phyloP scores from a whole-genome alignment of 2,797 vertebrate genomes.

The Sarcophilus harrisii region DNA sequence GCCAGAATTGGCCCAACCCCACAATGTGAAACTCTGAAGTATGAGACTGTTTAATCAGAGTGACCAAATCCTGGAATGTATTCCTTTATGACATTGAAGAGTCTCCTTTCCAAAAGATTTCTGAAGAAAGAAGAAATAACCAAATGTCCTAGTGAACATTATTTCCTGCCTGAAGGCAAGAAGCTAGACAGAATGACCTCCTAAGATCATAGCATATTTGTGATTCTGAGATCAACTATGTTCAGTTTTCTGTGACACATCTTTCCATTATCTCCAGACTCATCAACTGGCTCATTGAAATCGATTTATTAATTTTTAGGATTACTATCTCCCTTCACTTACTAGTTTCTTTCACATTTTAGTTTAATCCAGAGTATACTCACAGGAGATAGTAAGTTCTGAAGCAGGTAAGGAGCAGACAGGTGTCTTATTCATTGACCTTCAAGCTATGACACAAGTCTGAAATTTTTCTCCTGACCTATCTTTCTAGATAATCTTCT shows the following conservation, averaged over 20 bases:
- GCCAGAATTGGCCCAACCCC: not conserved
- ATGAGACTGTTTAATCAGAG: not conserved
- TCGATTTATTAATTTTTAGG: slow-evolving; percentile 10
- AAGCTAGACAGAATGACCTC: not conserved
- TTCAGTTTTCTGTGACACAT: not conserved
- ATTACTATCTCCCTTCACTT: not conserved
- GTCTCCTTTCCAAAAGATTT: not conserved
- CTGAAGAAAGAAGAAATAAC: not conserved
- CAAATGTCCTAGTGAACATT: not conserved
- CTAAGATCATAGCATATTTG: not conserved
- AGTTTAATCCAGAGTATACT: not conserved
- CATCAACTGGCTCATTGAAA: slow-evolving; percentile 40
- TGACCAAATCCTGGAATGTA: not conserved
- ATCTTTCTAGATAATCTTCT: slow-evolving; percentile 42
- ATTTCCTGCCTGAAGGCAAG: not conserved
- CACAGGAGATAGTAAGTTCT: not conserved
- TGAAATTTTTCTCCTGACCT: not conserved
- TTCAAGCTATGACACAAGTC: not conserved
- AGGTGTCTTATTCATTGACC: slow-evolving; percentile 6
- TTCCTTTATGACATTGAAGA: not conserved
- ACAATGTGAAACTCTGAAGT: not conserved
- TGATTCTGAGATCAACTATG: not conserved
- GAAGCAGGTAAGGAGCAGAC: not conserved
- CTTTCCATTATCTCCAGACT: not conserved
- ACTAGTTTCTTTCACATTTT: not conserved